Evolutionary conservation across 2,888 invertebrate genomes (phyloP), one percentile per base, ranked within the genome.

Genomic region (Uloborus plumipes): DNA sequence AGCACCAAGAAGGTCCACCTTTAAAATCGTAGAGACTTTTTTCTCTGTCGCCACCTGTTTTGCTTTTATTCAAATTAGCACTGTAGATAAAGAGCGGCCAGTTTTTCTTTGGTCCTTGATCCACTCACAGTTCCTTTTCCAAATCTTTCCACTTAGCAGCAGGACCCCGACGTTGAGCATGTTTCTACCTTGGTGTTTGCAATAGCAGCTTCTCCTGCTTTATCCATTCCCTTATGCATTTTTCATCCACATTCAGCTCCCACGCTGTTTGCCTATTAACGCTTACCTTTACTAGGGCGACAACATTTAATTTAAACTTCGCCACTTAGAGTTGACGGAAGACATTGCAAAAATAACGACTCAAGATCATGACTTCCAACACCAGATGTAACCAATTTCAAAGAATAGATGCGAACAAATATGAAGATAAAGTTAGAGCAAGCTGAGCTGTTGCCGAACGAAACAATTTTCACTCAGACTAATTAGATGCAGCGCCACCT

Each of bases 41-140:
- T 47, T 64, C 64, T 64, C n/a, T 47, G 31, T 13, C 9, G 64
- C 64, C 31, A 64, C 31, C 47, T 64, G 64, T 13, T 64, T n/a
- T 13, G 16, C 64, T 31, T 64, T 31, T 47, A 64, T 31, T 15
- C 31, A 3, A 16, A 64, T 31, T 39, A 64, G 3, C 4, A 14
- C 18, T n/a, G 26, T 64, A n/a, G 31, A 26, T 64, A 64, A 31
- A 16, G 64, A 64, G 16, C 39, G 15, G 3, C 31, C 26, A 4
- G 2, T 26, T 26, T 26, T 26, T 64, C 11, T 31, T 47, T 26
- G 64, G 18, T 22, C 16, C 47, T n/a, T 13, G 39, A 26, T 47
- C 39, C 39, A 64, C 13, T 15, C 64, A 0, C 47, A 47, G n/a
- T 18, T 16, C 1, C 47, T 18, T 64, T 64, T 39, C 18, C 47